Conservation (phyloP, 2,888 invertebrate genomes). For the Altica lythri region DNA sequence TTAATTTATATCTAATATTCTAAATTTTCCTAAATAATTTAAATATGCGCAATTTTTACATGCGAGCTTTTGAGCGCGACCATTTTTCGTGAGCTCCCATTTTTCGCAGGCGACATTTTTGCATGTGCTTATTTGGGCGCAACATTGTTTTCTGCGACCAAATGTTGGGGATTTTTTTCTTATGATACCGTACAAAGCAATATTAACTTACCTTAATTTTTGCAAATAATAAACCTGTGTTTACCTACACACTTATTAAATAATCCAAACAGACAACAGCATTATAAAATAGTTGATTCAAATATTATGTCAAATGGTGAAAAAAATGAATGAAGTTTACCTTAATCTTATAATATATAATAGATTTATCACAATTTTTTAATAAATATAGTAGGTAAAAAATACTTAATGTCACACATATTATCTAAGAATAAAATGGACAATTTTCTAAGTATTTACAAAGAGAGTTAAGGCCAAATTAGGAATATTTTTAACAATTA, state of each 20-base stretch:
- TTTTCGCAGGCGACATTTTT: too few species aligned
- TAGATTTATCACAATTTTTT: conserved; percentile 32
- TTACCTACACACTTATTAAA: background rate
- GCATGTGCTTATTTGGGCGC: too few species aligned
- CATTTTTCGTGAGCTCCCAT: too few species aligned
- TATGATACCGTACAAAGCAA: too few species aligned
- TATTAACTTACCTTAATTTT: too few species aligned
- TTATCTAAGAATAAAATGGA: conserved; percentile 29
- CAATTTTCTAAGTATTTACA: conserved; percentile 29
- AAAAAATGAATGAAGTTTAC: conserved; percentile 17
- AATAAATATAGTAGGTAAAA: conserved; percentile 31
- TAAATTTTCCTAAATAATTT: too few species aligned
- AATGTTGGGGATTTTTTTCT: background rate
- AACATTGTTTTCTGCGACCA: too few species aligned
- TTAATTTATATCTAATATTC: too few species aligned
- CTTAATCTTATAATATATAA: conserved; percentile 20
- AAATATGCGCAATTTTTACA: too few species aligned
- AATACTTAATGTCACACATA: conserved; percentile 28
- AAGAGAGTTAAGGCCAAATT: conserved; percentile 1
- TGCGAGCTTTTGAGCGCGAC: too few species aligned
- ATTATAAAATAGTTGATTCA: background rate
- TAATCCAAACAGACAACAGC: background rate
- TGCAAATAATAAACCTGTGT: background rate
- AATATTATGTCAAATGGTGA: conserved; percentile 11
- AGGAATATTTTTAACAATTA: background rate